These are phyloP conservation scores for Harlomillsia oculata DNA, from an alignment of 1,140 invertebrate genomes.

Conservation along the genomic window DNA sequence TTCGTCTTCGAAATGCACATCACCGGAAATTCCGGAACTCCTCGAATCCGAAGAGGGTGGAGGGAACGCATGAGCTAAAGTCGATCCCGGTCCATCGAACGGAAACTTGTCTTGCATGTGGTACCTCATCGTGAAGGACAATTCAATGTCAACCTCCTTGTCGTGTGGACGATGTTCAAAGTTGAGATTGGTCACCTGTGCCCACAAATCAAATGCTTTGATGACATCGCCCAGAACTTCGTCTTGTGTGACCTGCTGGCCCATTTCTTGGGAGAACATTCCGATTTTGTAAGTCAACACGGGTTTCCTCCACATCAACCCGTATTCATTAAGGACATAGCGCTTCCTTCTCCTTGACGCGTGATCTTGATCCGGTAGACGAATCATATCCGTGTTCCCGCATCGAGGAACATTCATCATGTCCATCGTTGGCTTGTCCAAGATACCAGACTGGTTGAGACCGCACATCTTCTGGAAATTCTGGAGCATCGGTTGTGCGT, in stretches of 20 bases:
- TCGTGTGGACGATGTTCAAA: slow-evolving; percentile 47
- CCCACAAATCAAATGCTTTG: slow-evolving; percentile 77
- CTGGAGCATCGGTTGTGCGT: slow-evolving; percentile 1
- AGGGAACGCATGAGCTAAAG: slow-evolving; percentile 18
- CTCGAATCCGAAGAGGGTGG: too few relatives aligned
- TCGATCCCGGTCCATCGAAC: slow-evolving; percentile 58
- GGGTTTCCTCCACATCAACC: slow-evolving; percentile 82
- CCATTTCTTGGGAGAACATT: slow-evolving; percentile 64
- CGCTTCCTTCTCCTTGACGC: slow-evolving; percentile 56
- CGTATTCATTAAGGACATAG: slow-evolving; percentile 75
- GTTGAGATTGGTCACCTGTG: slow-evolving; percentile 68
- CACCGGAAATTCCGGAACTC: too few relatives aligned
- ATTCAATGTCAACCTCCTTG: slow-evolving; percentile 67
- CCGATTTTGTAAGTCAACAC: slow-evolving; percentile 79
- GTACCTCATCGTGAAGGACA: slow-evolving; percentile 72
- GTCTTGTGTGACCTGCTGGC: slow-evolving; percentile 41
- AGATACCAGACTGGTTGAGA: slow-evolving; percentile 8
- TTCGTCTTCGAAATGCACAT: slow-evolving; percentile 82
- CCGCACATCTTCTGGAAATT: slow-evolving; percentile 22
- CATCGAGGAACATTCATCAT: slow-evolving; percentile 74
- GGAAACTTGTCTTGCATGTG: slow-evolving; percentile 55
- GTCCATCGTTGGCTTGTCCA: slow-evolving; percentile 59
- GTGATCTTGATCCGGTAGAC: slow-evolving; percentile 49
- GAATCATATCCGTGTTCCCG: too few relatives aligned
- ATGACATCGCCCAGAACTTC: slow-evolving; percentile 71